These are phyloP conservation scores for Tinamus major DNA, from an alignment of 2,797 vertebrate genomes.

Conservation along the genomic window DNA sequence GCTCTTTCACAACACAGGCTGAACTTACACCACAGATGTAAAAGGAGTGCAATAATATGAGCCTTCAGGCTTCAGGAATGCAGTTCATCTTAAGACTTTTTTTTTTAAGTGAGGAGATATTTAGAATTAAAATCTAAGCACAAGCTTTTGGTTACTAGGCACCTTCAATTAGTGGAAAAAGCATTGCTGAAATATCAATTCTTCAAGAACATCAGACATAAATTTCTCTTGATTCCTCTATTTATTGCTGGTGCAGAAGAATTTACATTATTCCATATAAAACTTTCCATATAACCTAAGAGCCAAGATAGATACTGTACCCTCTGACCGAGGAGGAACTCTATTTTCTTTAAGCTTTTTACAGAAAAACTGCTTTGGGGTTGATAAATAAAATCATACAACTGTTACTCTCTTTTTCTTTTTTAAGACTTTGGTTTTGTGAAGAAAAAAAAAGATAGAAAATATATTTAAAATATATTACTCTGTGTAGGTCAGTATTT, in stretches of 20 bases:
- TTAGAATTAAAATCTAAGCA: neutral
- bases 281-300: neutral
- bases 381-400: neutral
- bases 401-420: neutral
- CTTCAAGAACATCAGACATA: neutral
- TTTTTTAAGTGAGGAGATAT: neutral
- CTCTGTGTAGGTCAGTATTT: neutral
- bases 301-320: neutral
- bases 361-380: neutral
- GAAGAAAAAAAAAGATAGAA: neutral
- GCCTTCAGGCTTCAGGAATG: neutral
- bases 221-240: neutral
- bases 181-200: neutral
- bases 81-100: neutral
- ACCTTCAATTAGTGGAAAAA: neutral
- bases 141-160: neutral
- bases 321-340: neutral
- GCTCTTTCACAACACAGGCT: neutral
- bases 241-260: neutral
- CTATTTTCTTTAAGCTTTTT: neutral
- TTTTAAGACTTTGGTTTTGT: neutral
- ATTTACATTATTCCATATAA: neutral
- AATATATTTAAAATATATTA: neutral
- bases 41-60: neutral
- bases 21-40: neutral